Percentiles rank a stretch among this genome's conserved stretches.
These are phyloP conservation scores for Drosophila athabasca DNA, from an alignment of 1,140 invertebrate species.

Conservation along the genomic window DNA sequence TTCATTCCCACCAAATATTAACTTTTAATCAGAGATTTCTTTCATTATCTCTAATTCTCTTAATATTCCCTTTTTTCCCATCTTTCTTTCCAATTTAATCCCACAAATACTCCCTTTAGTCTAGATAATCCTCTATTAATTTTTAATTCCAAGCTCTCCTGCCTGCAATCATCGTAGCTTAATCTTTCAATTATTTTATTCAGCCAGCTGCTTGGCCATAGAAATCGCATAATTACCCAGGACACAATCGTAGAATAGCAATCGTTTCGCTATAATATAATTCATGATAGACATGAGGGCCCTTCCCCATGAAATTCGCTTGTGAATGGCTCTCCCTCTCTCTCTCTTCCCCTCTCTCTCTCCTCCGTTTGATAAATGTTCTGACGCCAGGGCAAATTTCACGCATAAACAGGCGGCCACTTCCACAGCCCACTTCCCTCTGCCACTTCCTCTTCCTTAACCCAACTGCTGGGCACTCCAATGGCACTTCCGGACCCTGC, in stretches of 20 bases:
- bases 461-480: conserved; percentile 24
- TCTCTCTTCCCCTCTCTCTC: no score
- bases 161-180: background rate
- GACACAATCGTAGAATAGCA: conserved; percentile 21
- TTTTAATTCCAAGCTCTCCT: background rate
- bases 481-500: conserved; percentile 22
- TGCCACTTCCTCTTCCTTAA: conserved; percentile 22
- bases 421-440: conserved; percentile 35
- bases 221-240: conserved; percentile 38
- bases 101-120: no score
- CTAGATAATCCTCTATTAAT: background rate
- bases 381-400: conserved; percentile 56
- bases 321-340: background rate
- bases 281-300: conserved; percentile 46
- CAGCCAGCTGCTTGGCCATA: conserved; percentile 17
- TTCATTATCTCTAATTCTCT: no score
- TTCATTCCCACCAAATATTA: no score
- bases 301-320: conserved; percentile 4
- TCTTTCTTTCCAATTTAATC: no score
- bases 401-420: conserved; percentile 72
- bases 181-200: conserved; percentile 23
- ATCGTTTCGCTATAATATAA: conserved; percentile 39
- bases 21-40: no score
- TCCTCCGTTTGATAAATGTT: conserved; percentile 63
- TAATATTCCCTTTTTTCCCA: no score